Conservation (phyloP, 2,888 invertebrate genomes). For the Macrophya annulata region DNA sequence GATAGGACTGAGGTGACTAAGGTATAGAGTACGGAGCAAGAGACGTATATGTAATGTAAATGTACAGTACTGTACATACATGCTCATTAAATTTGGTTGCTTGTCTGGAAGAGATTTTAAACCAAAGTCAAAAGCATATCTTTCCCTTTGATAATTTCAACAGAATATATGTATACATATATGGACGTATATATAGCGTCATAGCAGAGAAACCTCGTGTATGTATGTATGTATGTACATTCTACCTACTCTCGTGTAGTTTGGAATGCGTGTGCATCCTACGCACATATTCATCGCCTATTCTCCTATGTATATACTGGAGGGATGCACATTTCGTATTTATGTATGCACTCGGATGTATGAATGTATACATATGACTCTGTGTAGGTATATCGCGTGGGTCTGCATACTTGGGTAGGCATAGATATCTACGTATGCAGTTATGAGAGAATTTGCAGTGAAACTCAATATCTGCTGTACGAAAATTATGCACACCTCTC, state of each 20-base stretch:
- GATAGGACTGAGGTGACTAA: not conserved
- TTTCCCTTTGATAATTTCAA: constrained; percentile 42
- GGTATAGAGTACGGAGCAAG: not conserved
- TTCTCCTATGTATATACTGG: not conserved
- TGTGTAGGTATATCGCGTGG: not conserved
- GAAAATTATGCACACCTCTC: not conserved
- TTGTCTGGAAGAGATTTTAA: constrained; percentile 51
- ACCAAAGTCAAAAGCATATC: constrained; percentile 38
- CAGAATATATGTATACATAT: not conserved
- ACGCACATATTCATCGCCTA: not conserved
- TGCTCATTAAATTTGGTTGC: constrained; percentile 56
- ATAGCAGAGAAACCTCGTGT: not conserved
- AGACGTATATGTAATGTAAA: not conserved
- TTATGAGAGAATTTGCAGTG: not conserved
- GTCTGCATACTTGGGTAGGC: no score
- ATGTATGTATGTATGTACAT: no score
- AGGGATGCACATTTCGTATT: not conserved
- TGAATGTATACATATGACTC: no score
- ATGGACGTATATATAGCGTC: no score
- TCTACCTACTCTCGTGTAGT: not conserved
- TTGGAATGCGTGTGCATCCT: not conserved
- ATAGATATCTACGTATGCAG: not conserved
- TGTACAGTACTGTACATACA: not conserved
- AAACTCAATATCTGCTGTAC: not conserved
- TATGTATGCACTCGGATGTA: not conserved